Evolutionary conservation across 2,797 vertebrate genomes (phyloP), one percentile per base, ranked within the genome.

Genomic region (Sebastes melanostomus): DNA sequence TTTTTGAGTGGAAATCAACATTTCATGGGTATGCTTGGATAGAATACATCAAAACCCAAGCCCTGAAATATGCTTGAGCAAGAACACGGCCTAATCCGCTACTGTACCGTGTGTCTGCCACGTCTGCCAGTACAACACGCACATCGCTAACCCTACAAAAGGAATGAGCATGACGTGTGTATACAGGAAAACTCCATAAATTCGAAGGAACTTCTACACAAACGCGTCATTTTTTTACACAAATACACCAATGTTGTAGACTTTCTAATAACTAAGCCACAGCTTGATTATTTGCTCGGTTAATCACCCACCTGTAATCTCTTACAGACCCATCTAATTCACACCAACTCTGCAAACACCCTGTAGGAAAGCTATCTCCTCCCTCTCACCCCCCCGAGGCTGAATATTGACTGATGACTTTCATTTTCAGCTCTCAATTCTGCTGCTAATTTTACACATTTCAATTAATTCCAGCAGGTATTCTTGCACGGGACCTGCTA

Each of bases 401-500:
- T 62, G 80, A 89, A 90, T 92, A 88, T 83, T 94, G 92, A 93
- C 88, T 88, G 91, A 93, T 91, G 91, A 93, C 84, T 92, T 93
- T 92, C 81, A 92, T 93, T 92, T 93, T 87, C 78, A 67, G 68
- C 83, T 83, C 75, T 92, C 89, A 89, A 68, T 88, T 89, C 86
- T 82, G 87, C 55, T 86, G 80, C 92, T 93, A 94, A 93, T 92
- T 94, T 94, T 91, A 94, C 86, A 90, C 84, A 3, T 78, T 92
- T 91, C 83, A 92, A 93, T 93, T 94, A 93, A 91, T 87, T 82
- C 80, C 77, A 89, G 84, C 77, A 89, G 84, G 90, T 92, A 86
- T 89, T 89, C 83, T 81, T 81, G 81, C 77, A 9, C 29, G 42
- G 66, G 80, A 77, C 16, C 5, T 13, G 46, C 85, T 83, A 65